phyloP scores from a whole-genome alignment of 2,888 invertebrate genomes.

The Meiosimyza platycephala region DNA sequence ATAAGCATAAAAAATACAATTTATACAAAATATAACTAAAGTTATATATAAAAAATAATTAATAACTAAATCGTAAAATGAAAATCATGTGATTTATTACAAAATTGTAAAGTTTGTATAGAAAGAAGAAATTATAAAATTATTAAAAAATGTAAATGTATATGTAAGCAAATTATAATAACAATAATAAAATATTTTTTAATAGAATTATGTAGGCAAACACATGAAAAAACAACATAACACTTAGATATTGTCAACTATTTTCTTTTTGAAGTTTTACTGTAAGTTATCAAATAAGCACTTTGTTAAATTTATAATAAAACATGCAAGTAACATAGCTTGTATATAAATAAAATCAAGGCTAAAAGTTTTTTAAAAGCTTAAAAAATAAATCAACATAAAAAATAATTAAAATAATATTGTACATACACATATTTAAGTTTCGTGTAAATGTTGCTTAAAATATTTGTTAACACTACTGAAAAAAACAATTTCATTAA shows the following conservation, averaged over 20 bases:
- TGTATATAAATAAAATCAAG: neutral
- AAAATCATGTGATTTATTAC: neutral
- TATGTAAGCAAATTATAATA: neutral
- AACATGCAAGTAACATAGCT: neutral
- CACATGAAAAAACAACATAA: neutral
- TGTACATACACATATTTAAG: neutral
- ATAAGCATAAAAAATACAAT: constrained; percentile 1
- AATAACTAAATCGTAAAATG: neutral
- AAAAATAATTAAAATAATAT: neutral
- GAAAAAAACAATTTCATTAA: neutral
- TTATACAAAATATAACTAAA: neutral
- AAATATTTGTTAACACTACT: neutral
- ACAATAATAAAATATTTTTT: constrained; percentile 4
- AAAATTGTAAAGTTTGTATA: constrained; percentile 30
- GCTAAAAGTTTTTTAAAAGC: constrained; percentile 29
- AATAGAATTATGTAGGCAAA: neutral
- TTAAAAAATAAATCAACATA: constrained; percentile 4
- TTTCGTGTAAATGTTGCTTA: constrained; percentile 20
- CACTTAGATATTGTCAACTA: neutral
- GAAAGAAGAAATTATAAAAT: neutral
- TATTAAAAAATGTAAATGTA: neutral
- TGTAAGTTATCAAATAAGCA: constrained; percentile 1
- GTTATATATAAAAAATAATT: neutral
- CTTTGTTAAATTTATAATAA: constrained; percentile 20
- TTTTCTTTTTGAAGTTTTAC: neutral